phyloP scores from a whole-genome alignment of 37 sponge, comb jelly and placozoan species.

The Haliclona indistincta region DNA sequence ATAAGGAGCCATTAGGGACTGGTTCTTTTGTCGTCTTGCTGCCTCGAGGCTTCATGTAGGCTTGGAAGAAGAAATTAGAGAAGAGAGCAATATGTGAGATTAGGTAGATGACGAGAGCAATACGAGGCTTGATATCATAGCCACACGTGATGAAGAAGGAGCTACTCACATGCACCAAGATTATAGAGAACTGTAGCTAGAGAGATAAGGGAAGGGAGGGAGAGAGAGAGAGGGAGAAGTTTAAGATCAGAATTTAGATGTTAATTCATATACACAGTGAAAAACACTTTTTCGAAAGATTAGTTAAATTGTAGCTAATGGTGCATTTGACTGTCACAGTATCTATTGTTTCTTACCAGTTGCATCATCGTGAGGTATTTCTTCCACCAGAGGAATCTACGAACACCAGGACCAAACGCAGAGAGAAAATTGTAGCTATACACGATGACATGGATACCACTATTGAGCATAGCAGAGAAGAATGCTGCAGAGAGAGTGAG shows the following conservation, averaged over 20 bases:
- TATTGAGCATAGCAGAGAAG: conserved; percentile 58
- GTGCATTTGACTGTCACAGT: not conserved
- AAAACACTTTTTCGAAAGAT: too few species aligned
- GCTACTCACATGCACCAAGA: too few species aligned
- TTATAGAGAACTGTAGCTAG: conserved; percentile 41
- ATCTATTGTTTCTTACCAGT: conserved; percentile 34
- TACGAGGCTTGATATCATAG: conserved; percentile 24
- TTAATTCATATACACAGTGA: too few species aligned
- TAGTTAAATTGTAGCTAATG: not conserved
- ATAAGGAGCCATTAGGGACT: too few species aligned
- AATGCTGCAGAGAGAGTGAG: conserved; percentile 34
- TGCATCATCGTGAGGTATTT: conserved; percentile 76
- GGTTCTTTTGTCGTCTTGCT: too few species aligned
- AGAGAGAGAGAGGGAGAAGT: not conserved
- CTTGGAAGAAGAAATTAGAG: conserved; percentile 53
- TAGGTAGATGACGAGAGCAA: conserved; percentile 38
- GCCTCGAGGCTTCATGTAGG: conserved; percentile 27
- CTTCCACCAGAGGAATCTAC: conserved; percentile 85
- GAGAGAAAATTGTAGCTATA: conserved; percentile 73
- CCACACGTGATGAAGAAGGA: too few species aligned
- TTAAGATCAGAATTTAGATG: not conserved
- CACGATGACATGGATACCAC: conserved; percentile 65
- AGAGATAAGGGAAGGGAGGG: not conserved
- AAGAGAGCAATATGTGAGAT: conserved; percentile 48
- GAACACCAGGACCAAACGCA: conserved; percentile 25